Conservation (phyloP, 2,888 invertebrate genomes). For the Chloromyia formosa region DNA sequence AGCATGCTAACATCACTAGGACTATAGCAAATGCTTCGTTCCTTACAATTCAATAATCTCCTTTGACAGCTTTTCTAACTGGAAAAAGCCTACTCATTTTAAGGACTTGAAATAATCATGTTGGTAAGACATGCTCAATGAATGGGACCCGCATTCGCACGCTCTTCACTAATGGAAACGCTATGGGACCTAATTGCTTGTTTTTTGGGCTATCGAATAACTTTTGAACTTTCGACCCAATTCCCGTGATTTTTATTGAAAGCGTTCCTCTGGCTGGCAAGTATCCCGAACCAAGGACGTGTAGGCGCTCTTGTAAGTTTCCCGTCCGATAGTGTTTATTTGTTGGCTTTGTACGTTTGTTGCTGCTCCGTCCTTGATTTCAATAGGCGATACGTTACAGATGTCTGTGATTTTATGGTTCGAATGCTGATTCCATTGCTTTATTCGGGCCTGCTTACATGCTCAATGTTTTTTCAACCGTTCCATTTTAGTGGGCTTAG, state of each 20-base stretch:
- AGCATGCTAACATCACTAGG: too few species aligned
- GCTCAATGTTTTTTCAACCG: not conserved
- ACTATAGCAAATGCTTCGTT: too few species aligned
- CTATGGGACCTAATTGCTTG: slow-evolving; percentile 13
- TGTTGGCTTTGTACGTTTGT: slow-evolving; percentile 1
- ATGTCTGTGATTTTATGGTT: slow-evolving; percentile 19
- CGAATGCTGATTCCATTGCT: slow-evolving; percentile 2
- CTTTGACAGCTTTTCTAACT: too few species aligned
- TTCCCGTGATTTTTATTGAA: slow-evolving; percentile 18
- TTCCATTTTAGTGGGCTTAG: not conserved
- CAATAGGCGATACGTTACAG: slow-evolving; percentile 9
- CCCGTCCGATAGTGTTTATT: slow-evolving; percentile 1
- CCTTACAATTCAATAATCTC: too few species aligned
- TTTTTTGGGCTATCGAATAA: slow-evolving; percentile 16
- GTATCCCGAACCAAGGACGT: not conserved
- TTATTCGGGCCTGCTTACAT: not conserved
- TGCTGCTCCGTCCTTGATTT: not conserved
- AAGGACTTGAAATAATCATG: too few species aligned
- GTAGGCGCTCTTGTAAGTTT: not conserved
- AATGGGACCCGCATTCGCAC: not conserved
- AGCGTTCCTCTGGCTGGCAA: not conserved
- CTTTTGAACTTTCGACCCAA: slow-evolving; percentile 35
- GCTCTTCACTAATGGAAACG: not conserved
- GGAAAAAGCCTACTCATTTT: too few species aligned
- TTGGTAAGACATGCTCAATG: too few species aligned